Evolutionary conservation across 1,140 invertebrate species (phyloP).

Genomic region (Zelostemma sp.): DNA sequence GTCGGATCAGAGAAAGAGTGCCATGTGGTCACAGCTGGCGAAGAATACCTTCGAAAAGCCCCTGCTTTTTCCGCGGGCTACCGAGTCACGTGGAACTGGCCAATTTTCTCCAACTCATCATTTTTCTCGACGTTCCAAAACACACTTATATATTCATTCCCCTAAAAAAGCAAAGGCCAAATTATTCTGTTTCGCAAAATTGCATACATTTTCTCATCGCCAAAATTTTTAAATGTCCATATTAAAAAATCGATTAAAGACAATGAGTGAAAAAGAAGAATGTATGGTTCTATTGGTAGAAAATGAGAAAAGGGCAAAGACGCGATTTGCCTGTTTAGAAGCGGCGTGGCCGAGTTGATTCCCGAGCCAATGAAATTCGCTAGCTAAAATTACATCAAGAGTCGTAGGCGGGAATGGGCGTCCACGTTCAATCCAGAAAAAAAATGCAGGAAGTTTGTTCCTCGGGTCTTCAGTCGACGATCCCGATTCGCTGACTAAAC

Average conservation of each 20-base stretch:
- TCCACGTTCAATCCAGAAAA: slow-evolving; percentile 12
- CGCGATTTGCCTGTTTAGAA: not conserved
- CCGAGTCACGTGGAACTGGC: slow-evolving; percentile 21
- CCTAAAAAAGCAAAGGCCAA: no score
- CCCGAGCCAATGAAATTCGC: slow-evolving; percentile 28
- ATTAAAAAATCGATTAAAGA: no score
- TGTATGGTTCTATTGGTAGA: no score
- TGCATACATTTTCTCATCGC: no score
- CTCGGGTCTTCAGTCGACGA: slow-evolving; percentile 26
- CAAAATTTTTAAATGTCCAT: no score
- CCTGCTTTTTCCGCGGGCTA: slow-evolving; percentile 23
- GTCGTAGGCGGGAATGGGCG: slow-evolving; percentile 40
- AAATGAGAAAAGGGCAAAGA: not conserved
- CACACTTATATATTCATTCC: not conserved
- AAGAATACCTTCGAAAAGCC: slow-evolving; percentile 43
- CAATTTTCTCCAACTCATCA: slow-evolving; percentile 22
- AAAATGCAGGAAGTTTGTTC: slow-evolving; percentile 12
- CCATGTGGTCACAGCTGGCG: slow-evolving; percentile 61
- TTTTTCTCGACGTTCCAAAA: not conserved
- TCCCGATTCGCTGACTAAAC: not conserved
- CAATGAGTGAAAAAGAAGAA: no score
- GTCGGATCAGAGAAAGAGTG: slow-evolving; percentile 59
- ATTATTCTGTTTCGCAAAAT: no score
- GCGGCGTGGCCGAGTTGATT: slow-evolving; percentile 16
- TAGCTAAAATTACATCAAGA: slow-evolving; percentile 32